These are phyloP conservation scores for Hylaeus volcanicus DNA, from an alignment of 1,140 invertebrate species.

Conservation along the genomic window DNA sequence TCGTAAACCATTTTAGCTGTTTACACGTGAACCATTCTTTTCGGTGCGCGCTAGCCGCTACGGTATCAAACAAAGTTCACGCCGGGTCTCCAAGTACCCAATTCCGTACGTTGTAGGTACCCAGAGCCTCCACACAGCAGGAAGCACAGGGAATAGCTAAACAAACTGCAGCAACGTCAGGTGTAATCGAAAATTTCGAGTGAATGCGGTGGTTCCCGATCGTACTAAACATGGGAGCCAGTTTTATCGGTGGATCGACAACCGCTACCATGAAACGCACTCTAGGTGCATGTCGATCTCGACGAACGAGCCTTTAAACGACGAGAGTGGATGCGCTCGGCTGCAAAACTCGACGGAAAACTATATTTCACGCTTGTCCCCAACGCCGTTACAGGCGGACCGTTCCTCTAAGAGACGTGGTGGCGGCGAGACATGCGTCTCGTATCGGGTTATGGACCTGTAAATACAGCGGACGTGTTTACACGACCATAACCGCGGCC, in stretches of 20 bases:
- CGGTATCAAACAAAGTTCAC: no score
- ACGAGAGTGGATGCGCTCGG: slow-evolving; percentile 15
- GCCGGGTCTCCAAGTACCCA: no score
- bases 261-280: not conserved
- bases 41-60: no score
- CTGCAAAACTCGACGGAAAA: slow-evolving; percentile 26
- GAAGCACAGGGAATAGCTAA: not conserved
- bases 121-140: no score
- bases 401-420: slow-evolving; percentile 31
- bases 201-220: not conserved
- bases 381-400: slow-evolving; percentile 42
- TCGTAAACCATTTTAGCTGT: no score
- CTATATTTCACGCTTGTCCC: slow-evolving; percentile 45
- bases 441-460: slow-evolving; percentile 64
- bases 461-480: slow-evolving; percentile 68
- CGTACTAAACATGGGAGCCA: not conserved
- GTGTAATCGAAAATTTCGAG: not conserved
- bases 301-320: slow-evolving; percentile 10
- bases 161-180: not conserved
- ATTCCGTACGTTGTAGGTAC: no score
- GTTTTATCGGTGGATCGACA: not conserved
- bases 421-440: slow-evolving; percentile 52
- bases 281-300: not conserved
- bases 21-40: no score
- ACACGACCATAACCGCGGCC: slow-evolving; percentile 63